phyloP scores from a whole-genome alignment of 2,797 vertebrate genomes.

The Agapornis canus region DNA sequence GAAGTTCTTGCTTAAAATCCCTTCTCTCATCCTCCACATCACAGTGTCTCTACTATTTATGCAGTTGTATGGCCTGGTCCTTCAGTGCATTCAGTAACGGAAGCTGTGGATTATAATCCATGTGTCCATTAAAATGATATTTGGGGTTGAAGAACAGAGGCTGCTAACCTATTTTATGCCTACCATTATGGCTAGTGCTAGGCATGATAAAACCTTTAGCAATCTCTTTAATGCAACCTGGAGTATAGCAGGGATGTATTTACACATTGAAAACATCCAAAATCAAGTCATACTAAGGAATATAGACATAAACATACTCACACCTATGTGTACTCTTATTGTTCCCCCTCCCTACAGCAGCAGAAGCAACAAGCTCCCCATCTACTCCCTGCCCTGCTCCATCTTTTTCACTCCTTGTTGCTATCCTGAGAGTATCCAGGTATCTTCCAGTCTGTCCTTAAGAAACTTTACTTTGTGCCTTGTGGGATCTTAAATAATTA shows the following conservation, averaged over 20 bases:
- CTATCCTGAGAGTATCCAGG: background rate
- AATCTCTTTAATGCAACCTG: background rate
- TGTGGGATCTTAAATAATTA: background rate
- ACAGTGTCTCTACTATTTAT: background rate
- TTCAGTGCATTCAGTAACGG: accelerated
- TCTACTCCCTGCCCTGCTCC: background rate
- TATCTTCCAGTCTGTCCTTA: background rate
- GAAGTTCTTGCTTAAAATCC: background rate
- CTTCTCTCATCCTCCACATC: background rate
- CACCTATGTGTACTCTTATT: background rate
- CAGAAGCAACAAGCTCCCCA: background rate
- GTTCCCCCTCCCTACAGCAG: background rate
- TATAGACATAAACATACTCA: background rate
- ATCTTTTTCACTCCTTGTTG: background rate
- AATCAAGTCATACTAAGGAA: background rate
- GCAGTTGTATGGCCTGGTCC: background rate
- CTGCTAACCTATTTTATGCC: background rate
- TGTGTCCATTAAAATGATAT: background rate
- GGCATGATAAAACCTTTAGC: background rate
- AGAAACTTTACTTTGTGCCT: background rate
- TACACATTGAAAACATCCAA: background rate
- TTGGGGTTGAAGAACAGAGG: background rate
- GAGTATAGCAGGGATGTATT: background rate
- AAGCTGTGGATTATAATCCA: background rate
- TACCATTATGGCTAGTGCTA: background rate